Percentiles rank a stretch among this genome's conserved stretches.
These are phyloP conservation scores for Cichladusa arquata DNA, from an alignment of 2,113 vertebrate genomes.

Conservation along the genomic window DNA sequence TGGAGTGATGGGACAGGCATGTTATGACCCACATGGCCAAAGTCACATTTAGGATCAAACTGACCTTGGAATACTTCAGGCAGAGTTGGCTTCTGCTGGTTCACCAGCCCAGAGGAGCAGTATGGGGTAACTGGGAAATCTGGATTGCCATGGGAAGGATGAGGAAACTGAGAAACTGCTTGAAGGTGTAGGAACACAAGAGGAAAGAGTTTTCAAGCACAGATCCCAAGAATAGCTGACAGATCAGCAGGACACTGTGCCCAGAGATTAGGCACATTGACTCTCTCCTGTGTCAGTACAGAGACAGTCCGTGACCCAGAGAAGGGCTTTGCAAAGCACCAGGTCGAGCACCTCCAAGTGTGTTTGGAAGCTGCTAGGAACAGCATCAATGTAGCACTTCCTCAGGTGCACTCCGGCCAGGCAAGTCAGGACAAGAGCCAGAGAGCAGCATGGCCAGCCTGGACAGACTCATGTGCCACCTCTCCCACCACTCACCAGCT, in stretches of 20 bases:
- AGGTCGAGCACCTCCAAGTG: neutral
- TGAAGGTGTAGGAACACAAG: neutral
- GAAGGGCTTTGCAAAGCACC: neutral
- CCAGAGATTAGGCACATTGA: neutral
- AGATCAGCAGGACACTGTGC: neutral
- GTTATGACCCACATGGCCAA: neutral
- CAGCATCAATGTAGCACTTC: neutral
- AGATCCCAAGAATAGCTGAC: neutral
- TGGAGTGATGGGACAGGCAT: neutral
- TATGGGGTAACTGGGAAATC: neutral
- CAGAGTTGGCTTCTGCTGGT: neutral
- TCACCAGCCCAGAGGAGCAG: neutral
- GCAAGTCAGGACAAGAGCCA: accelerated
- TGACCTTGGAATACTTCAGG: neutral
- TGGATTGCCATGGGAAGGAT: neutral
- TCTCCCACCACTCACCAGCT: neutral
- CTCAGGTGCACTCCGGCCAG: neutral
- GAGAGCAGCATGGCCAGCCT: neutral
- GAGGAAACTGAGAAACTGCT: neutral
- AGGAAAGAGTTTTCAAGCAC: neutral
- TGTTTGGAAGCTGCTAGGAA: neutral
- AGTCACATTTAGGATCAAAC: neutral
- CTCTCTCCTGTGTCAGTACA: neutral
- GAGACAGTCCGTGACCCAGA: neutral
- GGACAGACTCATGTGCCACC: accelerated